Conservation (phyloP, 2,113 vertebrate genomes). For the Bujurquina vittata region DNA sequence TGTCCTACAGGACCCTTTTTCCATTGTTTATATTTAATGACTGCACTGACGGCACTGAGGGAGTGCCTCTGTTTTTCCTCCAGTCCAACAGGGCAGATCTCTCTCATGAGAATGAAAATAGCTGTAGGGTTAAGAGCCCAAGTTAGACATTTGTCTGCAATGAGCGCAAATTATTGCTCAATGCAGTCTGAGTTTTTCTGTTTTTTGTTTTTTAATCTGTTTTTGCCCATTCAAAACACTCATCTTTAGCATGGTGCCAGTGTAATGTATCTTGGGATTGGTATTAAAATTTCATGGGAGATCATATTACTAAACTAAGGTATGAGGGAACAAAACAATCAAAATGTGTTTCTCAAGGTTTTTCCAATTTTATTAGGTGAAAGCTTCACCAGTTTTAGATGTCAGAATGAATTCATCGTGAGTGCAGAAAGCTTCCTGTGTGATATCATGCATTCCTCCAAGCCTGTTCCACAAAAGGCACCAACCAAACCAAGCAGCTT, state of each 20-base stretch:
- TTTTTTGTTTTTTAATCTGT: background rate
- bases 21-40: slow-evolving; percentile 81
- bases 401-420: background rate
- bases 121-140: background rate
- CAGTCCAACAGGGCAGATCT: slow-evolving; percentile 48
- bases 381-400: background rate
- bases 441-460: slow-evolving; percentile 13
- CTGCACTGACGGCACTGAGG: slow-evolving; percentile 42
- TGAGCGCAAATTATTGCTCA: background rate
- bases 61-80: slow-evolving; percentile 60
- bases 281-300: slow-evolving; percentile 58
- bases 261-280: slow-evolving; percentile 31
- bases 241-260: slow-evolving; percentile 6
- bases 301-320: slow-evolving; percentile 48
- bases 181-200: background rate
- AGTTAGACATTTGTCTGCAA: slow-evolving; percentile 20
- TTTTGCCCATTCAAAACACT: slow-evolving; percentile 7
- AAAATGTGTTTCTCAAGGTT: background rate
- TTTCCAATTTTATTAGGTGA: background rate
- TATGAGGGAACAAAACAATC: slow-evolving; percentile 5
- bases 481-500: background rate
- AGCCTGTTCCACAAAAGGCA: slow-evolving; percentile 1
- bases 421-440: background rate
- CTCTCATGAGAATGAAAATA: slow-evolving; percentile 30
- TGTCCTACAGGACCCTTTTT: slow-evolving; percentile 69